Evolutionary conservation across 2,113 vertebrate genomes (phyloP).

Genomic region (Sceloporus tristichus): DNA sequence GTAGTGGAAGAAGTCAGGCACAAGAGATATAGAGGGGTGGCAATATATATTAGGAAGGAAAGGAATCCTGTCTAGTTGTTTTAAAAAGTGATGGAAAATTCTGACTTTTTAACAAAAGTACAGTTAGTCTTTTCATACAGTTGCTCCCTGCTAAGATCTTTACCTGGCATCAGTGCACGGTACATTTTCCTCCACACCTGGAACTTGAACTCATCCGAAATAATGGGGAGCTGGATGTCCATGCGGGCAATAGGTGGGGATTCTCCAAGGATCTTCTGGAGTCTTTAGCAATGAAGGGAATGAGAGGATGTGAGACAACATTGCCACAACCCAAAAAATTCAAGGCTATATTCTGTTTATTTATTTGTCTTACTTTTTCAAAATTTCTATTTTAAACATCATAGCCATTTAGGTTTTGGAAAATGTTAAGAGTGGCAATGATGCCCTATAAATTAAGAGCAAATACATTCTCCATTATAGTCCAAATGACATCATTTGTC

Average conservation of each 20-base stretch:
- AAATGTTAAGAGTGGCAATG: neutral
- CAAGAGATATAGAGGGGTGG: neutral
- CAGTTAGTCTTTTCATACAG: neutral
- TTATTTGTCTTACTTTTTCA: neutral
- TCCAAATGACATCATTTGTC: neutral
- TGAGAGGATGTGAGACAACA: no score
- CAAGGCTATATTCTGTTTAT: no score
- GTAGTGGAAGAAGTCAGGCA: neutral
- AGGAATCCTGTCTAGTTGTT: no score
- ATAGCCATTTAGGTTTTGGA: neutral
- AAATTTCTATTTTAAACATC: neutral
- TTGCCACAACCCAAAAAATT: neutral
- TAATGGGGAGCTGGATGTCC: constrained; percentile 77
- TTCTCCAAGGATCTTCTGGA: constrained; percentile 74
- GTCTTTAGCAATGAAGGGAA: constrained; percentile 39
- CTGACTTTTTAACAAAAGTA: neutral
- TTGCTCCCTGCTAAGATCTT: no score
- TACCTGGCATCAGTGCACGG: constrained; percentile 77
- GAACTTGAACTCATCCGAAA: constrained; percentile 80
- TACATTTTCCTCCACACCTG: constrained; percentile 81
- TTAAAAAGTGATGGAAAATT: neutral
- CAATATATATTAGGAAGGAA: neutral
- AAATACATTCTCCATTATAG: neutral
- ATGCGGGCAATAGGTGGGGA: constrained; percentile 72
- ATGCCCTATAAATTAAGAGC: neutral